Evolutionary conservation across 2,888 invertebrate species (phyloP).

Genomic region (Chrysina gloriosa): DNA sequence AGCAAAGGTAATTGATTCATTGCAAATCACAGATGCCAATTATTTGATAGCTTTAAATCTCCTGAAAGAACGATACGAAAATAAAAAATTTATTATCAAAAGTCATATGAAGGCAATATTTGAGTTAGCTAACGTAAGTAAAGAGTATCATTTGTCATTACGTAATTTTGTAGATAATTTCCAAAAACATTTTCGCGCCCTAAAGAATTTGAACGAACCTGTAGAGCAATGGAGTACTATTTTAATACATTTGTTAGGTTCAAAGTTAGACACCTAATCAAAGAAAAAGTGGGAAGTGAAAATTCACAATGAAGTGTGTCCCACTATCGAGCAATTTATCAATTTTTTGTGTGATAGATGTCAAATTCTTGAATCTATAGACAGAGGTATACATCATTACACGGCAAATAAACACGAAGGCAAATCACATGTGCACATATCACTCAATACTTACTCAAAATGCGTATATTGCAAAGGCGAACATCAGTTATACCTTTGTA

Average conservation of each 20-base stretch:
- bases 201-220: constrained; percentile 47
- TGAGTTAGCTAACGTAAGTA: constrained; percentile 38
- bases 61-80: constrained; percentile 47
- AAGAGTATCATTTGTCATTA: constrained; percentile 43
- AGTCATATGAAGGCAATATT: constrained; percentile 48
- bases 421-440: background rate
- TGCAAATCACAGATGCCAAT: constrained; percentile 39
- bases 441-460: background rate
- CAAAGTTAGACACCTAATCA: constrained; percentile 46
- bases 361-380: constrained; percentile 40
- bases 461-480: background rate
- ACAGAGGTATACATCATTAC: no score
- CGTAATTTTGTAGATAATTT: constrained; percentile 47
- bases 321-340: constrained; percentile 39
- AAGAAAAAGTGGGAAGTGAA: constrained; percentile 48
- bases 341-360: constrained; percentile 47
- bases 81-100: constrained; percentile 48
- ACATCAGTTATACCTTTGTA: background rate
- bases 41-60: constrained; percentile 41
- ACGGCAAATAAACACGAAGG: background rate
- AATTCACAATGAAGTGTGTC: constrained; percentile 25
- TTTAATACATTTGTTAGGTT: constrained; percentile 47
- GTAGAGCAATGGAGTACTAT: constrained; percentile 50
- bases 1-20: constrained; percentile 38
- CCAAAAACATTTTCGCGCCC: constrained; percentile 48